These are phyloP conservation scores for Morus bassanus DNA, from an alignment of 2,797 vertebrate species.

Conservation along the genomic window DNA sequence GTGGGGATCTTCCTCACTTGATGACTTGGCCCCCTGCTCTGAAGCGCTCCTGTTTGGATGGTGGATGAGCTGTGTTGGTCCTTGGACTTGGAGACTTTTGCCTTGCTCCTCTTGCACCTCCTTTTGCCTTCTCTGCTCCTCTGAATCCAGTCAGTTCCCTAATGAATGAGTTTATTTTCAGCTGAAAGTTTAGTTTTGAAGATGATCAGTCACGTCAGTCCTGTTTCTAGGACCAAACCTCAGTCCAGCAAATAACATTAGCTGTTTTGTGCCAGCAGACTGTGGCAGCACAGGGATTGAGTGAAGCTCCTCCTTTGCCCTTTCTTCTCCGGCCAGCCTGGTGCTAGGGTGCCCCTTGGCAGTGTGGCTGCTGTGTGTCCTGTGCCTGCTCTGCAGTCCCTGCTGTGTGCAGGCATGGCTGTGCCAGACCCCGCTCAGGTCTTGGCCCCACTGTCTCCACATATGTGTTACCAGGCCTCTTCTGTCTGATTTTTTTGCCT, in stretches of 20 bases:
- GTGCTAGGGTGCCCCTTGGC: background rate
- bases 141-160: background rate
- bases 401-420: background rate
- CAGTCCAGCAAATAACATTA: background rate
- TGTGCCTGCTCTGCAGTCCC: background rate
- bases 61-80: background rate
- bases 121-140: background rate
- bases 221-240: background rate
- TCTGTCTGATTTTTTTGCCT: background rate
- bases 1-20: background rate
- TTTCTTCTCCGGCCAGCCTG: background rate
- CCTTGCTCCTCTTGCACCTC: background rate
- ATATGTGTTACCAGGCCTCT: background rate
- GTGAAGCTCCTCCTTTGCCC: background rate
- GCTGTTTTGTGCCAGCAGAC: background rate
- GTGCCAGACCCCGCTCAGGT: background rate
- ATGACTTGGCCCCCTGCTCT: background rate
- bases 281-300: background rate
- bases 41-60: background rate
- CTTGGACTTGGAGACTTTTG: background rate
- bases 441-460: background rate
- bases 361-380: background rate
- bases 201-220: background rate
- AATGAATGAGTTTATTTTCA: background rate
- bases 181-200: background rate